Evolutionary conservation across 2,888 invertebrate species (phyloP).

Genomic region (Drosophila vallismaia): DNA sequence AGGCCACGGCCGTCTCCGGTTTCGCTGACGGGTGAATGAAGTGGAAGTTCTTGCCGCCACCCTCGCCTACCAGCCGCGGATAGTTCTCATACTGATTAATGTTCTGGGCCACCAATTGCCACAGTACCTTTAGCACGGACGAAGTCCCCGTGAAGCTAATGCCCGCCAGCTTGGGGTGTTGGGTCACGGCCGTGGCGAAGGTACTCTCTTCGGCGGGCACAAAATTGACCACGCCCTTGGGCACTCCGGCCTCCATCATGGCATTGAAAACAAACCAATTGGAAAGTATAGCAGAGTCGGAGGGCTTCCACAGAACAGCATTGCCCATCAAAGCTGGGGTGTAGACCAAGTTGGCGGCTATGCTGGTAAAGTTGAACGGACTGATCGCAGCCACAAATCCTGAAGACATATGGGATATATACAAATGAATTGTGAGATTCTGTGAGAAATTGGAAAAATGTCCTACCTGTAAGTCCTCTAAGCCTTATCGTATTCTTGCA

Average conservation of each 20-base stretch:
- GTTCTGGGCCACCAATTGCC: constrained; percentile 95
- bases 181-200: constrained; percentile 94
- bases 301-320: constrained; percentile 98
- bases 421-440: not conserved
- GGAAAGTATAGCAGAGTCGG: constrained; percentile 96
- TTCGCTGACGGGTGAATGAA: constrained; percentile 97
- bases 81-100: constrained; percentile 92
- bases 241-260: constrained; percentile 96
- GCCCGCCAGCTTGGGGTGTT: constrained; percentile 92
- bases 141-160: constrained; percentile 99
- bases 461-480: constrained; percentile 89
- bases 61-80: constrained; percentile 96
- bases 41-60: constrained; percentile 99
- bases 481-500: constrained; percentile 92
- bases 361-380: constrained; percentile 99
- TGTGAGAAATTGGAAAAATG: too few species aligned
- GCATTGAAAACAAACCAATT: constrained; percentile 97
- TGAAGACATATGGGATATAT: not conserved
- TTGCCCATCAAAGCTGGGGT: constrained; percentile 96
- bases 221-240: constrained; percentile 98
- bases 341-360: constrained; percentile 97
- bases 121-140: constrained; percentile 94
- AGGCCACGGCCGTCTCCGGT: constrained; percentile 89
- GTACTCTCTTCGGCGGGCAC: constrained; percentile 96
- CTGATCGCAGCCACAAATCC: constrained; percentile 98